Evolutionary conservation across 2,113 vertebrate species (phyloP).

Genomic region (Cinclus cinclus): DNA sequence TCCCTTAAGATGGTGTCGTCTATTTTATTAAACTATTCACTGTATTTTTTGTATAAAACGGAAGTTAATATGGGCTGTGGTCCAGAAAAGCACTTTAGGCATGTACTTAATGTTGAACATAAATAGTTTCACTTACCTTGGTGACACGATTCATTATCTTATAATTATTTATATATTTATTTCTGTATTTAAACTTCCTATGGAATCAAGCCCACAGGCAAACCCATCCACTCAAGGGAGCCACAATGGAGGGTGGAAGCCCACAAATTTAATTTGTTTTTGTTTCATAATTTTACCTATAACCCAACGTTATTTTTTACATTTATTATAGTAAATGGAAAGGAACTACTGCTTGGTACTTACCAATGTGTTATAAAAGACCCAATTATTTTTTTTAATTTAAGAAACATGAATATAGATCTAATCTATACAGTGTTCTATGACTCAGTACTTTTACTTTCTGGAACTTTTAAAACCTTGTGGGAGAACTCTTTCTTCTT

Average conservation of each 20-base stretch:
- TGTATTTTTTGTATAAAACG: slow-evolving; percentile 36
- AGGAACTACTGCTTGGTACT: background rate
- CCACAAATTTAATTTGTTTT: background rate
- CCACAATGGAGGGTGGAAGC: background rate
- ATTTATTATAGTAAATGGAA: background rate
- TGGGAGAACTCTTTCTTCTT: background rate
- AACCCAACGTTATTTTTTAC: background rate
- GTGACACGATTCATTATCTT: slow-evolving; percentile 13
- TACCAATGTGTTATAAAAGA: background rate
- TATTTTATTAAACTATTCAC: slow-evolving; percentile 58
- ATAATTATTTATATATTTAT: slow-evolving; percentile 44
- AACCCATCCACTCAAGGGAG: background rate
- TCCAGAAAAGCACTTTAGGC: slow-evolving; percentile 64
- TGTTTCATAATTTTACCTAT: background rate
- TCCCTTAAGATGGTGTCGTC: slow-evolving; percentile 51
- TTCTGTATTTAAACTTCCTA: background rate
- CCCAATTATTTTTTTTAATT: accelerated
- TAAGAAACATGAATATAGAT: background rate
- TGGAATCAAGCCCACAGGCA: background rate
- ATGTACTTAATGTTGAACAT: slow-evolving; percentile 14
- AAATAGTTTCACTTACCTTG: slow-evolving; percentile 33
- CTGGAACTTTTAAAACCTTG: background rate
- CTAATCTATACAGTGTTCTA: background rate
- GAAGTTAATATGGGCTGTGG: slow-evolving; percentile 31
- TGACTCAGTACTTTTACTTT: background rate